Evolutionary conservation across 2,113 vertebrate species (phyloP), one percentile per base, ranked within the genome.

Genomic region (Astur gentilis): DNA sequence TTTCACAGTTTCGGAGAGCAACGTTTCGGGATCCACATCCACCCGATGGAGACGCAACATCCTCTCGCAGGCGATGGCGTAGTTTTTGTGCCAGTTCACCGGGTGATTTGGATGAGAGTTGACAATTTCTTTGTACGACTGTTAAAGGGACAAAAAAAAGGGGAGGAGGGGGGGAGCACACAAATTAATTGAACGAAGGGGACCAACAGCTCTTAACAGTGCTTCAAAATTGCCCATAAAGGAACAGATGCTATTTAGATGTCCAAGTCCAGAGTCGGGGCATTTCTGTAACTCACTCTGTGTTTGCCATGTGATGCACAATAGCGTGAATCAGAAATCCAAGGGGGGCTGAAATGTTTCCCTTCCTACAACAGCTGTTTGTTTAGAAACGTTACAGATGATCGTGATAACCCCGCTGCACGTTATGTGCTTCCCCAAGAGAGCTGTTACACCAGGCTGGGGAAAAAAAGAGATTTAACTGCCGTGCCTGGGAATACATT

Each of bases 81-180:
- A 98, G 98, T 99, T 99, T 96, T 99, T 99, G 98, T 99, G 99
- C 99, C 99, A 99, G 92, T 99, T 99, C 83, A 98, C 97, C 1
- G 99, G 99, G 96, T 99, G 99, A 87, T 98, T 87, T 64, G 98
- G 97, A 93, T 98, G 97, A 38, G 96, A 96, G 94, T 86, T 98
- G 85, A 99, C 98, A 85, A 99, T 98, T 91, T 99, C 99, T 97
- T 98, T 99, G 98, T 99, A 99, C 0, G 98, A 97, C 99, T 99
- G 97, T 85, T 96, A 96, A 92, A 97, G 36, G 90, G 61, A 72
- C 20, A 66, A 72, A 42, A 55, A 55, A 22, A 50, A 14, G 14
- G 4, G 15, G 3, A 17, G 18, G 21, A 18, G 21, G 5, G 16
- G 14, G 14, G 36, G 36, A 36, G 8, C 14, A 52, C 52, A 66